Percentiles rank a stretch among this genome's conserved stretches.
Evolutionary conservation across 2,888 invertebrate species (phyloP).

Genomic region (Erebia aethiops): DNA sequence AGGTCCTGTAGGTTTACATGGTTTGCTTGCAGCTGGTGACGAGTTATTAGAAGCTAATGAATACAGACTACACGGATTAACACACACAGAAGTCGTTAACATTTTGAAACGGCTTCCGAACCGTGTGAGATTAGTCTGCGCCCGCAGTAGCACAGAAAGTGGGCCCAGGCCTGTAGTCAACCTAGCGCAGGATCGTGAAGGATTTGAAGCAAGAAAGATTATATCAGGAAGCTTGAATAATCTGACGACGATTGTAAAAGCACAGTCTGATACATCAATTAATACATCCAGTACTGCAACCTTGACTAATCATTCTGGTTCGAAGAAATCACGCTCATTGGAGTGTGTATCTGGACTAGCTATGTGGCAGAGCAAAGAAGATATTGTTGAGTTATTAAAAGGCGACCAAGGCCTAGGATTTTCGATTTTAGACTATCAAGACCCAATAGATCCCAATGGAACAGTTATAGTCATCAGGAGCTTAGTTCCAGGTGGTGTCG

Average conservation of each 20-base stretch:
- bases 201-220: constrained; percentile 91
- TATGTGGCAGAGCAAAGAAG: constrained; percentile 97
- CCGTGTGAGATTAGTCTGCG: constrained; percentile 95
- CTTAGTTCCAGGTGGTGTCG: constrained; percentile 98
- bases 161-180: constrained; percentile 88
- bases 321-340: constrained; percentile 93
- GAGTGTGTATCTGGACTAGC: constrained; percentile 97
- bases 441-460: constrained; percentile 96
- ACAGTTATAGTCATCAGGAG: constrained; percentile 98
- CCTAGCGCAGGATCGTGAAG: constrained; percentile 90
- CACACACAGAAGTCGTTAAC: constrained; percentile 98
- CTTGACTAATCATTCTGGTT: constrained; percentile 85
- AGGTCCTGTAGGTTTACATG: constrained; percentile 97
- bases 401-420: constrained; percentile 98
- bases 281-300: constrained; percentile 94
- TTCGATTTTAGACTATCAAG: constrained; percentile 98
- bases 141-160: constrained; percentile 86
- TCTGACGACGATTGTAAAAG: constrained; percentile 92
- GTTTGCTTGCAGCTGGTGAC: constrained; percentile 95
- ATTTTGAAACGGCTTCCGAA: constrained; percentile 96
- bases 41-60: constrained; percentile 98
- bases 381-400: constrained; percentile 95
- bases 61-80: constrained; percentile 93
- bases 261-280: constrained; percentile 97
- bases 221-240: constrained; percentile 94